A percentile compares a stretch with the other conserved stretches of the same genome.
phyloP scores from a whole-genome alignment of 1,140 invertebrate genomes.

The Sarcophaga peregrina region DNA sequence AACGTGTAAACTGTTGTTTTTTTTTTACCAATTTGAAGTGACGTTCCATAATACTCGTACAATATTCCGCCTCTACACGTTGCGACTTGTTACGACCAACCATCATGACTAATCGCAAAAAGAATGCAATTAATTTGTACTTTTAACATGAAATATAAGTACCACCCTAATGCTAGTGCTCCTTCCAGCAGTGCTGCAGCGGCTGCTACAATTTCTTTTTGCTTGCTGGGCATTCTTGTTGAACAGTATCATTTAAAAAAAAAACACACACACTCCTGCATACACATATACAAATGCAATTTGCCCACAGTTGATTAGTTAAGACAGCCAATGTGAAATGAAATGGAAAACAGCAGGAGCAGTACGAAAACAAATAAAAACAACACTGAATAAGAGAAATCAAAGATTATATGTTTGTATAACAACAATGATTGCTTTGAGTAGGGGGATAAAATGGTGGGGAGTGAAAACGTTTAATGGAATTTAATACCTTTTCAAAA shows the following conservation, averaged over 20 bases:
- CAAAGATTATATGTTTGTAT: conserved; percentile 28
- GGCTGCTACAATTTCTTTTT: too few relatives aligned
- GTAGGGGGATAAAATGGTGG: not conserved
- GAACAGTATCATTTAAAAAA: not conserved
- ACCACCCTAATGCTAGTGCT: not conserved
- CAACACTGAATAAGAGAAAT: conserved; percentile 8
- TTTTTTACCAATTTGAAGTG: too few relatives aligned
- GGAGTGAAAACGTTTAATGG: too few relatives aligned
- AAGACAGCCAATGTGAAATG: conserved; percentile 1
- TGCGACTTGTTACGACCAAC: too few relatives aligned
- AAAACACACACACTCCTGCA: not conserved
- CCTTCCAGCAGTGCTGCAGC: not conserved
- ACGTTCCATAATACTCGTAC: too few relatives aligned
- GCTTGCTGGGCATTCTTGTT: not conserved
- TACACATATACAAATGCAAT: conserved; percentile 10
- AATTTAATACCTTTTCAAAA: too few relatives aligned
- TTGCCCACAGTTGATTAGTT: conserved; percentile 38
- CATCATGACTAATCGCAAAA: too few relatives aligned
- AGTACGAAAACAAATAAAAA: not conserved
- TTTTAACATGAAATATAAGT: not conserved
- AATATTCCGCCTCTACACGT: too few relatives aligned
- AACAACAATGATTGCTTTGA: not conserved
- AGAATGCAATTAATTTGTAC: too few relatives aligned
- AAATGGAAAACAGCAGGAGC: conserved; percentile 16
- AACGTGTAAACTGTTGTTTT: too few relatives aligned